phyloP scores from a whole-genome alignment of 2,888 invertebrate genomes.

The Dicyrtoma fusca region DNA sequence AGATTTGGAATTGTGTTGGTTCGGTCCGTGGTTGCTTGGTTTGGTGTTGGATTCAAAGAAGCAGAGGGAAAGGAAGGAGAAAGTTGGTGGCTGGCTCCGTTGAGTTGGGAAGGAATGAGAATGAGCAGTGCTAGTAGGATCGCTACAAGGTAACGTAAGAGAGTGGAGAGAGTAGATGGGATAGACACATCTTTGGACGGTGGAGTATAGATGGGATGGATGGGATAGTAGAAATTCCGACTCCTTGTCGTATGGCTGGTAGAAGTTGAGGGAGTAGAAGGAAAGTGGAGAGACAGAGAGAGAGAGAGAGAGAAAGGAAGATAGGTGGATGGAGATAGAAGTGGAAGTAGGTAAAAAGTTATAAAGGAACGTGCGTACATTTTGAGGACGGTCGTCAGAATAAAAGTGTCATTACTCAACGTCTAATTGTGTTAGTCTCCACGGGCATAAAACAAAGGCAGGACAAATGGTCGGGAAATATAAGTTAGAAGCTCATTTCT shows the following conservation, averaged over 20 bases:
- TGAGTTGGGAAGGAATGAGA: neutral
- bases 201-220: constrained; percentile 9
- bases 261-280: neutral
- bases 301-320: constrained; percentile 9
- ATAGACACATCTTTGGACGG: constrained; percentile 36
- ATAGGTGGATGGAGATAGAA: constrained; percentile 4
- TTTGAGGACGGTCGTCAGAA: constrained; percentile 44
- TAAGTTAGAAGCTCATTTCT: constrained; percentile 55
- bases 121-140: neutral
- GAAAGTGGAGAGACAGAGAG: constrained; percentile 7
- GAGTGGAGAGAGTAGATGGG: constrained; percentile 2
- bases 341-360: constrained; percentile 17
- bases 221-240: too few species aligned
- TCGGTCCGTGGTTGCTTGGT: too few species aligned
- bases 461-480: constrained; percentile 52
- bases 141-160: constrained; percentile 25
- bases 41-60: too few species aligned
- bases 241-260: too few species aligned
- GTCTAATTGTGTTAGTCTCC: constrained; percentile 53
- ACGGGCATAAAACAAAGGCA: constrained; percentile 49
- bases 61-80: constrained; percentile 22
- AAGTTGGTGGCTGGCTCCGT: too few species aligned
- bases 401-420: constrained; percentile 53
- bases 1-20: too few species aligned
- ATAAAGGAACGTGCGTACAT: constrained; percentile 14